Evolutionary conservation across 2,888 invertebrate genomes (phyloP).

Genomic region (Napeogenes sylphis): DNA sequence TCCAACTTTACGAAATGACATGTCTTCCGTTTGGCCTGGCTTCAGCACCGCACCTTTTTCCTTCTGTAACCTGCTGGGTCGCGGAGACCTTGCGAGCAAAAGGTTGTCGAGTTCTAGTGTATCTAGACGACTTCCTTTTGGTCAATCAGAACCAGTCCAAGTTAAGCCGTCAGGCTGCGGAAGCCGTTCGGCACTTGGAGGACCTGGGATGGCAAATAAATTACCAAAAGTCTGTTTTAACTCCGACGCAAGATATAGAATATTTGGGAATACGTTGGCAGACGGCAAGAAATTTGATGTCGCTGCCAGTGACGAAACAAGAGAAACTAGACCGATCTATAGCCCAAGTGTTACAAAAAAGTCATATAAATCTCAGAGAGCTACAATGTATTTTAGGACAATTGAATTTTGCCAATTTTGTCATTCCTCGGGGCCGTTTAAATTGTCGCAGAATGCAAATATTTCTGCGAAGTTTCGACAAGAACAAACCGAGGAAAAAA

Average conservation of each 20-base stretch:
- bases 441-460: no score
- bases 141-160: conserved; percentile 19
- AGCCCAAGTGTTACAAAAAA: not conserved
- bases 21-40: conserved; percentile 6
- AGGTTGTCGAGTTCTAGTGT: conserved; percentile 16
- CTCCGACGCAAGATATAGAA: conserved; percentile 21
- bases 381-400: no score
- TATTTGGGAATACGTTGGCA: conserved; percentile 25
- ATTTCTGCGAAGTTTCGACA: no score
- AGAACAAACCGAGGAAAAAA: no score
- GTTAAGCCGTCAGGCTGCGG: conserved; percentile 13
- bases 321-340: conserved; percentile 4
- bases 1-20: no score
- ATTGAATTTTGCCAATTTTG: no score
- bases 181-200: conserved; percentile 13
- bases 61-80: conserved; percentile 21
- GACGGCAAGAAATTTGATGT: conserved; percentile 8
- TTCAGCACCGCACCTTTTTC: conserved; percentile 19
- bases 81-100: conserved; percentile 16
- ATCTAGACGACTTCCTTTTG: conserved; percentile 34
- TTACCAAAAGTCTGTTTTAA: conserved; percentile 2
- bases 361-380: no score
- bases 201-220: conserved; percentile 29
- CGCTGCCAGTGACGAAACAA: conserved; percentile 9
- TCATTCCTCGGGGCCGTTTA: no score